Evolutionary conservation across 2,888 invertebrate genomes (phyloP).

Genomic region (Drosophila atripex): DNA sequence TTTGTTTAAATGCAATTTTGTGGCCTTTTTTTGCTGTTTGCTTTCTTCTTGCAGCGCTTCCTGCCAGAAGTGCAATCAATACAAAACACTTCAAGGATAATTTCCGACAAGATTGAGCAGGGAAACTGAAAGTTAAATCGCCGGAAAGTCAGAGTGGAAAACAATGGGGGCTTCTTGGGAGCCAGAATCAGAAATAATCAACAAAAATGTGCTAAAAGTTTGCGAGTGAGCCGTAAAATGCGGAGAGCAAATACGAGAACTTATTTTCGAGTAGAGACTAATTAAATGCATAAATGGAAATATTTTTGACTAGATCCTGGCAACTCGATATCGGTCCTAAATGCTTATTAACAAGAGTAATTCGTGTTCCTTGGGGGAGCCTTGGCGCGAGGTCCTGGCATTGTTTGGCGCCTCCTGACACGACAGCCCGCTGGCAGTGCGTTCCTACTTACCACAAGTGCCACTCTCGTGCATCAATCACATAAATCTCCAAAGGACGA

Average conservation of each 20-base stretch:
- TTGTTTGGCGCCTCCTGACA: slow-evolving; percentile 65
- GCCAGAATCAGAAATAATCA: too few species aligned
- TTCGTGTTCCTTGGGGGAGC: slow-evolving; percentile 4
- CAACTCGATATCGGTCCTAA: slow-evolving; percentile 19
- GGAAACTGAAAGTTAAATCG: slow-evolving; percentile 25
- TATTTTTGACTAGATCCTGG: slow-evolving; percentile 21
- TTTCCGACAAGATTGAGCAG: slow-evolving; percentile 7
- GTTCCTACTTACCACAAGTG: not conserved
- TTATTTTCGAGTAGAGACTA: not conserved
- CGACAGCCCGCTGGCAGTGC: slow-evolving; percentile 13
- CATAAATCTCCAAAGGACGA: slow-evolving; percentile 55
- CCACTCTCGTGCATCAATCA: slow-evolving; percentile 54
- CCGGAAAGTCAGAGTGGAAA: slow-evolving; percentile 5
- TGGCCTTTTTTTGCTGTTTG: slow-evolving; percentile 3
- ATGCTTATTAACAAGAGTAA: slow-evolving; percentile 29
- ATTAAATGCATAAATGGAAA: slow-evolving; percentile 3
- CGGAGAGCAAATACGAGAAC: not conserved
- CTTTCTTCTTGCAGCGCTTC: not conserved
- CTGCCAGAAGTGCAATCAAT: slow-evolving; percentile 3
- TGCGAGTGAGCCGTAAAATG: too few species aligned
- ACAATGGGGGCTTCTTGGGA: not conserved
- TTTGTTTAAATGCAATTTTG: slow-evolving; percentile 36
- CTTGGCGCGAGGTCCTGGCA: slow-evolving; percentile 27
- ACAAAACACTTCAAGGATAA: not conserved
- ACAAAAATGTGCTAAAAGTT: too few species aligned